These are phyloP conservation scores for Pristionchus japonicus DNA, from an alignment of 2,888 invertebrate species.

Conservation along the genomic window DNA sequence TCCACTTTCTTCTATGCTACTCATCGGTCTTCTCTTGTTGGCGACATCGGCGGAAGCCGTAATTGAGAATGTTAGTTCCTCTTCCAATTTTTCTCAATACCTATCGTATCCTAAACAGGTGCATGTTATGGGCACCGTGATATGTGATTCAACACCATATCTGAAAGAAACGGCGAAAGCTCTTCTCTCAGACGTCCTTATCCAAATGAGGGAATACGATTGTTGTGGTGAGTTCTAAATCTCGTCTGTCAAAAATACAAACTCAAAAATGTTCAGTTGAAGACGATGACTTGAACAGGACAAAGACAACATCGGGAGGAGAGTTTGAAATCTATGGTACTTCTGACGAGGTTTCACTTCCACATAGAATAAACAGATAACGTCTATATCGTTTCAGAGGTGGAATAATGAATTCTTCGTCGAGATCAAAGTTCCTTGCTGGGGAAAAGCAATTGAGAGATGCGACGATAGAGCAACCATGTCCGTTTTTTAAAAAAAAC, in stretches of 20 bases:
- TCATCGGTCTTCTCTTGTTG: neutral
- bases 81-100: neutral
- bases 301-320: neutral
- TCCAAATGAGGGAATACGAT: constrained; percentile 21
- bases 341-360: neutral
- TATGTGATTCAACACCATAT: neutral
- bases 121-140: neutral
- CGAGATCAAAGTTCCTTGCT: constrained; percentile 10
- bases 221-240: neutral
- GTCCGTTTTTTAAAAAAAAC: neutral
- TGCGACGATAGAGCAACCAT: neutral
- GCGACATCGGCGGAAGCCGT: neutral
- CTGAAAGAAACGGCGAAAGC: too few species aligned
- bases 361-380: too few species aligned
- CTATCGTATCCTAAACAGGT: neutral
- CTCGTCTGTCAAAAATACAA: too few species aligned
- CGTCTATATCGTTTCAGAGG: neutral
- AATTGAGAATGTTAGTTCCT: neutral
- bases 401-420: neutral
- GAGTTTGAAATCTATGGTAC: neutral
- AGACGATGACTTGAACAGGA: neutral
- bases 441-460: neutral
- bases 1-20: neutral
- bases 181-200: neutral
- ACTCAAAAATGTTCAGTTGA: too few species aligned